Percentiles rank a stretch among this genome's conserved stretches.
Evolutionary conservation across 2,113 vertebrate species (phyloP).

Genomic region (Apeltes quadracus): DNA sequence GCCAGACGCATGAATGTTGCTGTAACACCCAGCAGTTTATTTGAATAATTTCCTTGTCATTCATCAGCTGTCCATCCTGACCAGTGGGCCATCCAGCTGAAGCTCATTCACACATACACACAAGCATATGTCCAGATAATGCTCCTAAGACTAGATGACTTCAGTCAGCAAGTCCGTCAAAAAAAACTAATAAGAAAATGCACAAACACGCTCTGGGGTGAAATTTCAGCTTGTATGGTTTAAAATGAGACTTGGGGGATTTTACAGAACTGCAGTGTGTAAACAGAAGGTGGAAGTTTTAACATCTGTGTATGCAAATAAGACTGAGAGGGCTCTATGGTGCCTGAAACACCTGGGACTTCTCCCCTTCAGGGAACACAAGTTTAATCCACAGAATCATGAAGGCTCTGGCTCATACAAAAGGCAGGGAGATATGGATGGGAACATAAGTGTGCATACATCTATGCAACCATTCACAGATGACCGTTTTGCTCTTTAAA

Average conservation of each 20-base stretch:
- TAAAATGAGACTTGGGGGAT: constrained; percentile 57
- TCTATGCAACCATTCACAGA: constrained; percentile 14
- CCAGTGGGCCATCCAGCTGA: constrained; percentile 63
- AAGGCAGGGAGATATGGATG: constrained; percentile 13
- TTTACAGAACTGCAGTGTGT: constrained; percentile 54
- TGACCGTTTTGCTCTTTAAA: constrained; percentile 16
- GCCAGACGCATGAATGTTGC: constrained; percentile 34
- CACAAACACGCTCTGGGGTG: constrained; percentile 5
- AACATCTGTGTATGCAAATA: constrained; percentile 78
- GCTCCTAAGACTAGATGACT: not conserved
- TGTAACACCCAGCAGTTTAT: constrained; percentile 68
- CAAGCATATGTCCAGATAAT: not conserved
- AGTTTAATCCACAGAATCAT: constrained; percentile 40
- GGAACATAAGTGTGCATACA: constrained; percentile 34
- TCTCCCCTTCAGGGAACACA: constrained; percentile 50
- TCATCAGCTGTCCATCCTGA: constrained; percentile 69
- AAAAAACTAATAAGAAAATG: not conserved
- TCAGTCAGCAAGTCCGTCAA: constrained; percentile 13
- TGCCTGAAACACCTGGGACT: constrained; percentile 66
- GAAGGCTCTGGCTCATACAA: constrained; percentile 11
- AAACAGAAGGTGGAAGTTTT: constrained; percentile 65
- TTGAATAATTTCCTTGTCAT: constrained; percentile 71
- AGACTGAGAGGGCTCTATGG: constrained; percentile 35
- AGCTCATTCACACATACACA: constrained; percentile 58
- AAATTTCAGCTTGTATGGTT: constrained; percentile 24